phyloP scores from a whole-genome alignment of 2,797 vertebrate genomes.

The Decapterus maruadsi region DNA sequence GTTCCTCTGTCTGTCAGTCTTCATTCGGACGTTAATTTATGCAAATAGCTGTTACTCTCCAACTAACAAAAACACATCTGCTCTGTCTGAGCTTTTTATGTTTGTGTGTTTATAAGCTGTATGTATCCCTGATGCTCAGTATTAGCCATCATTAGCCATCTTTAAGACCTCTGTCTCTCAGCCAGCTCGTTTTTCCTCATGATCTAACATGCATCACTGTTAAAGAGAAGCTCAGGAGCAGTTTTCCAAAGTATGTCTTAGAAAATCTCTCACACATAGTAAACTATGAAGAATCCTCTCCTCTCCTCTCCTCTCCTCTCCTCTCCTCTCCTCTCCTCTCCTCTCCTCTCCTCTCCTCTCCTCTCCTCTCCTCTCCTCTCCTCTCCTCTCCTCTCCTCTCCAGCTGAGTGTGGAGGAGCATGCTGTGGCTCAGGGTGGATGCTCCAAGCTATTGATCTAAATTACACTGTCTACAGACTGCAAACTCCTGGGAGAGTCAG shows the following conservation, averaged over 20 bases:
- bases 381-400: slow-evolving; percentile 1
- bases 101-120: slow-evolving; percentile 14
- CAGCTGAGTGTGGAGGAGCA: slow-evolving; percentile 57
- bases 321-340: not conserved
- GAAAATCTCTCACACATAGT: slow-evolving; percentile 39
- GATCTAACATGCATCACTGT: slow-evolving; percentile 41
- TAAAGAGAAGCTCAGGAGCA: slow-evolving; percentile 37
- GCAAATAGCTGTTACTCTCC: slow-evolving; percentile 15
- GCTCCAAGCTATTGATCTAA: slow-evolving; percentile 74
- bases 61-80: slow-evolving; percentile 27
- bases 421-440: slow-evolving; percentile 53
- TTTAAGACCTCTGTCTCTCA: slow-evolving; percentile 27
- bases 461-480: slow-evolving; percentile 70
- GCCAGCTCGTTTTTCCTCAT: slow-evolving; percentile 38
- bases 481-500: slow-evolving; percentile 54
- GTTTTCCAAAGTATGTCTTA: slow-evolving; percentile 45
- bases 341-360: not conserved
- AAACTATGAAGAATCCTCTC: slow-evolving; percentile 24
- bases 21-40: slow-evolving; percentile 36
- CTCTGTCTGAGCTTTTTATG: slow-evolving; percentile 14
- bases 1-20: slow-evolving; percentile 21
- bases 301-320: slow-evolving; percentile 3
- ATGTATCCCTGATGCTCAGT: slow-evolving; percentile 9
- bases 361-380: slow-evolving; percentile 1
- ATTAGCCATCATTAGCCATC: slow-evolving; percentile 33